Percentiles rank a stretch among this genome's conserved stretches.
Evolutionary conservation across 2,797 vertebrate species (phyloP).

Genomic region (Loriculus beryllinus): DNA sequence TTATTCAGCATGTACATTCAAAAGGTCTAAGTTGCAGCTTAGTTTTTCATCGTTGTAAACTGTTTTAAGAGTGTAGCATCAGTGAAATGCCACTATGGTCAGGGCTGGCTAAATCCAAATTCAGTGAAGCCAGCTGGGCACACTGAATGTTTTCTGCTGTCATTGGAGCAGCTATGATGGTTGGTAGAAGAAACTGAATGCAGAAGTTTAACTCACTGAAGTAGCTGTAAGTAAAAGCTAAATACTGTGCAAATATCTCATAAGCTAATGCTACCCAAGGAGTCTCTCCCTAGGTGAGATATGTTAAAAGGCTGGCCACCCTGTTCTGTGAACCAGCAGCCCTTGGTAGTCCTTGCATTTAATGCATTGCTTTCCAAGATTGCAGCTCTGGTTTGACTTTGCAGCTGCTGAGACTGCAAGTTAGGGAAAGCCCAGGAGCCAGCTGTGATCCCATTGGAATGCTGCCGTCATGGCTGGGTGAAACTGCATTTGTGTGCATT

Average conservation of each 20-base stretch:
- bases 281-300: not conserved
- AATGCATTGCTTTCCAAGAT: not conserved
- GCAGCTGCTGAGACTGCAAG: not conserved
- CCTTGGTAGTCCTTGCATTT: not conserved
- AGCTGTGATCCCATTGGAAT: not conserved
- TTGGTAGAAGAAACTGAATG: not conserved
- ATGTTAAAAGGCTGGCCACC: fast-evolving
- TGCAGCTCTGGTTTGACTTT: not conserved
- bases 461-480: not conserved
- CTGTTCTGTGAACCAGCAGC: not conserved
- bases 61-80: not conserved
- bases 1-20: not conserved
- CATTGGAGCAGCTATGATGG: not conserved
- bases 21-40: not conserved
- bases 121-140: not conserved
- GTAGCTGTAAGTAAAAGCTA: not conserved
- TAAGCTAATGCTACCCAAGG: not conserved
- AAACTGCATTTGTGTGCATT: not conserved
- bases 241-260: not conserved
- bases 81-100: not conserved
- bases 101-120: not conserved
- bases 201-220: not conserved
- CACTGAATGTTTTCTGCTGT: not conserved
- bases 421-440: not conserved
- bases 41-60: not conserved